Evolutionary conservation across 2,113 vertebrate genomes (phyloP), one percentile per base, ranked within the genome.

Genomic region (Cynocephalus volans): DNA sequence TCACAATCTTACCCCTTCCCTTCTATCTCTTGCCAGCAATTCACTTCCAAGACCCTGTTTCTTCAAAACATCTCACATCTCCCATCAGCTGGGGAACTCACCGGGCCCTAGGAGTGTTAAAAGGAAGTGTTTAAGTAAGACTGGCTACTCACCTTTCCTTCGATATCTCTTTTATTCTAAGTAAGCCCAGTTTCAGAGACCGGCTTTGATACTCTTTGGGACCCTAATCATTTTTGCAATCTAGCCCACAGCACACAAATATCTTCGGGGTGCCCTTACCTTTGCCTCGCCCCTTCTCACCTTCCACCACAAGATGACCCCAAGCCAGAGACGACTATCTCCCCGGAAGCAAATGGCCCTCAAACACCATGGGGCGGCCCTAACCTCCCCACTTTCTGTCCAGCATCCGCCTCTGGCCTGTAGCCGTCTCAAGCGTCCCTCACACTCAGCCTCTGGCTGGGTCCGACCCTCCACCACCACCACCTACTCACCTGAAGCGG

Each of bases 401-500:
- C 23, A 8, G 85, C 82, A 84, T 41, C 88, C 50, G 65, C 90
- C 76, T 91, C 60, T 18, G 48, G 72, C 88, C 81, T 83, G 87
- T n/a, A 75, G 33, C n/a, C 9, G 33, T 52, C 48, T 52, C 11
- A 5, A 41, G 84, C 15, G 19, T 19, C 82, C 95, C 91, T 60
- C 5, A 48, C 28, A 50, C 81, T 48, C 65, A 13, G 52, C 41
- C 48, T 84, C 87, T 1, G 26, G 56, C 64, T 56, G 65, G 62
- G 90, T 72, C 80, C 64, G 56, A 65, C 45, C 60, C 67, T 12
- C 50, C 85, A 23, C 3, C 73, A 50, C 58, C 24, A 28, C 18
- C 75, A 45, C 15, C 83, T 58, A 95, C 99, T 95, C 99, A 99
- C 99, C 99, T 99, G 99, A 99, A 99, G 95, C 99, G 98, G 13